Evolutionary conservation across 2,888 invertebrate species (phyloP).

Genomic region (Cerceris rybyensis): DNA sequence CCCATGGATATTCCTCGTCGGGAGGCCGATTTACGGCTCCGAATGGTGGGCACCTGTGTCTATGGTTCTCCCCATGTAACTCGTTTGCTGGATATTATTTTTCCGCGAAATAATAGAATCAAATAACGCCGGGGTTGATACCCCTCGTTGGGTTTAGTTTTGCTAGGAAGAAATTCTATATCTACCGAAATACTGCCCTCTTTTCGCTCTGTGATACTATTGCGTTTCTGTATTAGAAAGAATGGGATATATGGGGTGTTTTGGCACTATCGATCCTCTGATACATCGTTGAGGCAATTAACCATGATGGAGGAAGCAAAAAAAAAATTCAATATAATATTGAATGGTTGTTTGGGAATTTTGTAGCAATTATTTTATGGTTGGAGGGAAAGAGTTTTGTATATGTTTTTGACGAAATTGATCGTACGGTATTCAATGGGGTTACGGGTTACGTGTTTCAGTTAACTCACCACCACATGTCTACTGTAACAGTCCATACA

Average conservation of each 20-base stretch:
- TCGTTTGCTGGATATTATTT: constrained; percentile 43
- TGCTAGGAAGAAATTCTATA: constrained; percentile 2
- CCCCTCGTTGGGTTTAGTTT: constrained; percentile 14
- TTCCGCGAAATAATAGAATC: constrained; percentile 42
- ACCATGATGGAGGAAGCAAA: no score
- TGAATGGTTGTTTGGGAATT: no score
- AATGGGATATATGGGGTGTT: background rate
- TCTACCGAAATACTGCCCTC: background rate
- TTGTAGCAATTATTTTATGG: no score
- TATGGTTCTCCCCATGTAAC: background rate
- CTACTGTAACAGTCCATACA: no score
- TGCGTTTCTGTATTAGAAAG: background rate
- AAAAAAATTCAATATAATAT: no score
- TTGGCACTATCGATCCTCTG: no score
- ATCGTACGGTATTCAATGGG: no score
- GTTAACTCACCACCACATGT: no score
- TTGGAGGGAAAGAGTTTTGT: no score
- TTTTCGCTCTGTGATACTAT: background rate
- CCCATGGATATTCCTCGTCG: constrained; percentile 36
- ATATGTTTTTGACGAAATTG: no score
- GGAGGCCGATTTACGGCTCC: constrained; percentile 49
- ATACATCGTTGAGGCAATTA: no score
- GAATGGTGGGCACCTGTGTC: constrained; percentile 35
- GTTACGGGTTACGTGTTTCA: no score
- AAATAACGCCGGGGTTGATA: constrained; percentile 22